Base-by-base conservation (phyloP, 1,140 invertebrate species). In the Drosophila ambigua region DNA sequence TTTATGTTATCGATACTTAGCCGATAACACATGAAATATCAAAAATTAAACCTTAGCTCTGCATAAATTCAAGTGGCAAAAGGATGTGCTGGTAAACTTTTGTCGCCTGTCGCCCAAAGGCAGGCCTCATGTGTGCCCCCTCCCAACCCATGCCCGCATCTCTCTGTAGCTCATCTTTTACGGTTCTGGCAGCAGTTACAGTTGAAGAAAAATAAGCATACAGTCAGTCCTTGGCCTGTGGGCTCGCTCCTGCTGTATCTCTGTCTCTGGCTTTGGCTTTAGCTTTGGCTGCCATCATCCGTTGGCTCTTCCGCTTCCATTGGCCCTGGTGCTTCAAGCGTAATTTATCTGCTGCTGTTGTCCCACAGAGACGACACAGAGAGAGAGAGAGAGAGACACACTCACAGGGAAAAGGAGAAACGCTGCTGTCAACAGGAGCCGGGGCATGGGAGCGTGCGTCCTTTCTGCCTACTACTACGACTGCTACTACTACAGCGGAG, bases 171-270 rank as follows among this genome's bases (percentile, higher is more conserved):
- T 31, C 28, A 55, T 72, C 46, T 45, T 35, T 15, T 63, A 52
- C 23, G 11, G 31, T 45, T 61, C 65, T 55, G 51, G 51, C 65
- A 58, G 39, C 65, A 75, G 65, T 75, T 63, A 79, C 69, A 82
- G 64, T 80, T 65, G 7, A 77, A 85, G 81, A 73, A 81, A 84
- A 77, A 85, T 84, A 84, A 77, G 77, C 80, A 84, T 85, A 80
- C 77, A 80, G 59, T 43, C 49, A 80, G 59, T 43, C 49, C 66
- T 66, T 80, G 68, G 77, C 76, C 81, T 79, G 79, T 79, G 68
- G 43, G 64, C 74, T 57, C 57, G 63, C 55, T 68, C 69, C 61
- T 75, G 54, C 43, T 43, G 24, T 26, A 28, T 39, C 23, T 31
- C 20, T 71, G 28, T 15, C 63, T 48, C 41, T 62, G 35, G 20